Evolutionary conservation across 2,797 vertebrate genomes (phyloP), one percentile per base, ranked within the genome.

Genomic region (Zalophus californianus): DNA sequence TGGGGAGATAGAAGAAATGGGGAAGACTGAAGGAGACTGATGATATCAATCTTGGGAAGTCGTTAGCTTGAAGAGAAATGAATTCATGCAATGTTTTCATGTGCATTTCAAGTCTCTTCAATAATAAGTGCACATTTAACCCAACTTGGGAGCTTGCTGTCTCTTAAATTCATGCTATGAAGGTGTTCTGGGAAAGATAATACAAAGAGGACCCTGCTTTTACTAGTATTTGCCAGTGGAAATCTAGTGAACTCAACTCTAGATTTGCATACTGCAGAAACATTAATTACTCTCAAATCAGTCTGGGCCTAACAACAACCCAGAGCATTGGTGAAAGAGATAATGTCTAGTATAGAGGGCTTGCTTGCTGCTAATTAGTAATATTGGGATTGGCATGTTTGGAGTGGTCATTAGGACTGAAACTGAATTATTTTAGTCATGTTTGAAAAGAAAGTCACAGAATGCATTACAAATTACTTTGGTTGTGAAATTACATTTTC

Each of bases 51-150:
- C 60, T 86, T 83, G 21, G 35, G 21, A 68, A 83, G 7, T 72
- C 21, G 38, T 82, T 58, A 54, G 29, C 15, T 82, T 79, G 8
- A 96, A 86, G 64, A n/a, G 54, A 70, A 4, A 60, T 73, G 75
- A 70, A 77, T 97, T 91, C 29, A 48, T 62, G 58, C 32, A 86
- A n/a, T 90, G 66, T 72, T 58, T 92, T 86, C 25, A 20, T 41
- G 14, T 16, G 13, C 44, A 21, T 86, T 77, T 93, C 9, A 90
- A 20, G 16, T 70, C 38, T 77, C 83, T 93, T 95, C 25, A 94
- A 10, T 50, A 77, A 7, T 75, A 27, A 70, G 25, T 60, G 52
- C 27, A 60, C 16, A 38, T 85, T 80, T 68, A 13, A 75, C 52
- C n/a, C 58, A 82, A 73, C 50, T 73, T 48, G 52, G 41, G 32